phyloP scores from a whole-genome alignment of 2,797 vertebrate species.

The Cephalopachus bancanus region DNA sequence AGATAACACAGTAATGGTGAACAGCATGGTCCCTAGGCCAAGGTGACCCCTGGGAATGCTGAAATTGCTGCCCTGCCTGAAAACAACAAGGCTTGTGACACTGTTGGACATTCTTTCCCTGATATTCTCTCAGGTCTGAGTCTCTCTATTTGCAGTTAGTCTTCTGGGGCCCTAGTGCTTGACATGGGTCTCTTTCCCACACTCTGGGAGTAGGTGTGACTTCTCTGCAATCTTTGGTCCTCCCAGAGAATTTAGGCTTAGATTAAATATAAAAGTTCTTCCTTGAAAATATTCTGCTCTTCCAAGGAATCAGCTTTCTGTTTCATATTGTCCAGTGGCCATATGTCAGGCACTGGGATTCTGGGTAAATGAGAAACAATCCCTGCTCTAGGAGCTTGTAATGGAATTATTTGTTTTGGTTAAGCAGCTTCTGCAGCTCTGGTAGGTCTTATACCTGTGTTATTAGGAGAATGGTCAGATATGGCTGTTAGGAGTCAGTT shows the following conservation, averaged over 20 bases:
- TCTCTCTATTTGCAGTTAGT: not conserved
- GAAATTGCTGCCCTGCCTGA: not conserved
- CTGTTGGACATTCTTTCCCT: no score
- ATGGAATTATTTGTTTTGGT: not conserved
- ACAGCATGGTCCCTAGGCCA: conserved; percentile 35
- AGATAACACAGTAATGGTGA: conserved; percentile 88
- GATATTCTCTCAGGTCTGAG: not conserved
- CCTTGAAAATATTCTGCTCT: not conserved
- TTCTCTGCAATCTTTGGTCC: not conserved
- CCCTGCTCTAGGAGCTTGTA: not conserved
- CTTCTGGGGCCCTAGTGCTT: not conserved
- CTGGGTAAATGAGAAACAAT: not conserved
- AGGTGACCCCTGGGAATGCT: not conserved
- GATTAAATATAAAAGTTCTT: not conserved
- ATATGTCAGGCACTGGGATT: not conserved
- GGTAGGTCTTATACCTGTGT: not conserved
- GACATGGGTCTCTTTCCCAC: not conserved
- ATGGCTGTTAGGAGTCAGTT: not conserved
- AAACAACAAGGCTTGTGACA: not conserved
- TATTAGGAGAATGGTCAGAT: not conserved
- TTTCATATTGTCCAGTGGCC: not conserved
- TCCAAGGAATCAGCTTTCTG: not conserved
- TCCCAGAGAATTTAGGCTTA: not conserved
- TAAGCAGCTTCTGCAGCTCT: conserved; percentile 1
- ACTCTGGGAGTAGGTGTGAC: not conserved